Evolutionary conservation across 2,113 vertebrate species (phyloP).

Genomic region (Mohoua ochrocephala): DNA sequence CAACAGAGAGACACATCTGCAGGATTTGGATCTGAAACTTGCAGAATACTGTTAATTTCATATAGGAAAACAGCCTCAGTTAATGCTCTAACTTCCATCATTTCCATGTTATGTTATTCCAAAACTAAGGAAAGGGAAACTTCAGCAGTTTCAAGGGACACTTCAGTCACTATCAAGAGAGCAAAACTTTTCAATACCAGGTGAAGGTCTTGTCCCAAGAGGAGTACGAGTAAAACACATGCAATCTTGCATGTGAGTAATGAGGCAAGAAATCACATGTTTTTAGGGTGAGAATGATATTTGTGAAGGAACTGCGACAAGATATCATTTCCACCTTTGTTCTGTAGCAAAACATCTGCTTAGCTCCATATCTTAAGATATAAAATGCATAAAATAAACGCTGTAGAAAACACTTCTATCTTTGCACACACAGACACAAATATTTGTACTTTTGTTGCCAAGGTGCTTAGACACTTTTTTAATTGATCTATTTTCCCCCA

Average conservation of each 20-base stretch:
- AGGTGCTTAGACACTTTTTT: background rate
- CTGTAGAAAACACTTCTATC: background rate
- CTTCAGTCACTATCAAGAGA: background rate
- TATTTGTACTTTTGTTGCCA: conserved; percentile 2
- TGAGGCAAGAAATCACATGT: background rate
- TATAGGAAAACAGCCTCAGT: background rate
- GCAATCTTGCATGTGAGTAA: background rate
- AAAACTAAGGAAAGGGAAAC: background rate
- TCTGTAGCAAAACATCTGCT: conserved; percentile 4
- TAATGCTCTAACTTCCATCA: background rate
- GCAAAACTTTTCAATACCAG: background rate
- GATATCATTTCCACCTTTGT: background rate
- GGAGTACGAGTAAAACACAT: background rate
- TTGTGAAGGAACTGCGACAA: background rate
- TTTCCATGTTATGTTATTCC: background rate
- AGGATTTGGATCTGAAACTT: background rate
- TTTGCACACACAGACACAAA: background rate
- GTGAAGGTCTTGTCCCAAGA: background rate
- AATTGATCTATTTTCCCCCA: background rate
- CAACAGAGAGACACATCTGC: background rate
- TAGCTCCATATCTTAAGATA: background rate
- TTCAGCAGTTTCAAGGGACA: background rate
- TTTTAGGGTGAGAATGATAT: background rate
- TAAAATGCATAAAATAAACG: background rate
- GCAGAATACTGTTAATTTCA: background rate